These are phyloP conservation scores for Papilio dardanus DNA, from an alignment of 1,140 invertebrate genomes.

Conservation along the genomic window DNA sequence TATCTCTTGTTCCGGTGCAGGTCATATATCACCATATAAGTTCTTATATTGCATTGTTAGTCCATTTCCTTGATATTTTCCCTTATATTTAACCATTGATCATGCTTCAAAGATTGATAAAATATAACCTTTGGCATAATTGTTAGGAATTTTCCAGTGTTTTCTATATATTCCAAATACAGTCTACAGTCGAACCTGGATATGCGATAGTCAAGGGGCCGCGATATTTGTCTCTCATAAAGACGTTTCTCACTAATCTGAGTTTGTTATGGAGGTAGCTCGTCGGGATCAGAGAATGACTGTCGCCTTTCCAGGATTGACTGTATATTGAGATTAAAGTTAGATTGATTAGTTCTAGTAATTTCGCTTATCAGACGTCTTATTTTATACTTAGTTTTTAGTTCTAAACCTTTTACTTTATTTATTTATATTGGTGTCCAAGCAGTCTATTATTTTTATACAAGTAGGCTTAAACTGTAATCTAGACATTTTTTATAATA, in stretches of 20 bases:
- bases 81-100: neutral
- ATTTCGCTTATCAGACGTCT: too few species aligned
- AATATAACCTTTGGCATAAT: neutral
- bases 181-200: too few species aligned
- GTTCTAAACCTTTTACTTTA: neutral
- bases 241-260: too few species aligned
- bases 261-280: too few species aligned
- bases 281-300: too few species aligned
- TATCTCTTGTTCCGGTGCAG: conserved; percentile 5
- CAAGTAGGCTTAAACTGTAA: neutral
- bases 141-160: too few species aligned
- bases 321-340: too few species aligned
- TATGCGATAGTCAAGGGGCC: too few species aligned
- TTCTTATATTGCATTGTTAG: neutral
- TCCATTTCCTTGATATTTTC: neutral
- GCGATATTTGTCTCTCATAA: too few species aligned
- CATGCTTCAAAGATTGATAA: neutral
- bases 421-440: neutral
- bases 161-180: too few species aligned
- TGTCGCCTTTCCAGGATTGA: too few species aligned
- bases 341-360: too few species aligned
- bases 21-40: neutral
- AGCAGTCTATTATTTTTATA: neutral
- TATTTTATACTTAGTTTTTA: neutral
- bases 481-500: conserved; percentile 5